phyloP scores from a whole-genome alignment of 2,797 vertebrate genomes.

The Carduelis carduelis region DNA sequence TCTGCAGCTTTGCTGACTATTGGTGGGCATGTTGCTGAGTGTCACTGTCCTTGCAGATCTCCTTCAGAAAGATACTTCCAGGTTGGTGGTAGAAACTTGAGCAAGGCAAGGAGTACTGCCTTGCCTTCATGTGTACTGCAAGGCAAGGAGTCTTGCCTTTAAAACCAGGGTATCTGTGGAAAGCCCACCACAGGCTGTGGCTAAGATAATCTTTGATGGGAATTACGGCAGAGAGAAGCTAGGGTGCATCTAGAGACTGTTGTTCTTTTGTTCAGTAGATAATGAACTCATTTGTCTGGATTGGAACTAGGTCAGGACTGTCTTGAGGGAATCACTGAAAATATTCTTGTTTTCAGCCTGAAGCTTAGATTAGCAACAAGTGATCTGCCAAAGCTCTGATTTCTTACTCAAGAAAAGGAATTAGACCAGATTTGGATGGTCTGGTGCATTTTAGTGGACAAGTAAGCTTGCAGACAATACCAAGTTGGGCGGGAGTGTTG shows the following conservation, averaged over 20 bases:
- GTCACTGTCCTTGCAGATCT: neutral
- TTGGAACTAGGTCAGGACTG: neutral
- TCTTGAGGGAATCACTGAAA: neutral
- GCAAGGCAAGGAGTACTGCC: neutral
- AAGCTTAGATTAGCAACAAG: neutral
- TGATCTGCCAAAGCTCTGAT: neutral
- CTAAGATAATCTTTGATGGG: neutral
- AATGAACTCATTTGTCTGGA: neutral
- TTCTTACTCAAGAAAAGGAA: neutral
- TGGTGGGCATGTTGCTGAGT: neutral
- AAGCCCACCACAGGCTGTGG: neutral
- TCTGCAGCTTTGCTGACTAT: neutral
- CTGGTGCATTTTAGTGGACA: neutral
- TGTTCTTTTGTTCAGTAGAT: neutral
- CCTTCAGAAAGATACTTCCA: neutral
- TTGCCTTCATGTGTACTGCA: neutral
- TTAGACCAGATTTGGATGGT: neutral
- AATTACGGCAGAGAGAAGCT: neutral
- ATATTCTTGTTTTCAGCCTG: neutral
- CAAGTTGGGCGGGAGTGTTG: rapidly evolving
- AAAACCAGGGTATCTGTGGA: neutral
- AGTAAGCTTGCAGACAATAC: neutral
- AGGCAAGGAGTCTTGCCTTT: neutral
- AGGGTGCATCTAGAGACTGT: neutral
- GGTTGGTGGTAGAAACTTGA: neutral